A percentile compares a stretch with the other conserved stretches of the same genome.
These are phyloP conservation scores for Pongo abelii DNA, from an alignment of 2,113 vertebrate genomes.

Conservation along the genomic window DNA sequence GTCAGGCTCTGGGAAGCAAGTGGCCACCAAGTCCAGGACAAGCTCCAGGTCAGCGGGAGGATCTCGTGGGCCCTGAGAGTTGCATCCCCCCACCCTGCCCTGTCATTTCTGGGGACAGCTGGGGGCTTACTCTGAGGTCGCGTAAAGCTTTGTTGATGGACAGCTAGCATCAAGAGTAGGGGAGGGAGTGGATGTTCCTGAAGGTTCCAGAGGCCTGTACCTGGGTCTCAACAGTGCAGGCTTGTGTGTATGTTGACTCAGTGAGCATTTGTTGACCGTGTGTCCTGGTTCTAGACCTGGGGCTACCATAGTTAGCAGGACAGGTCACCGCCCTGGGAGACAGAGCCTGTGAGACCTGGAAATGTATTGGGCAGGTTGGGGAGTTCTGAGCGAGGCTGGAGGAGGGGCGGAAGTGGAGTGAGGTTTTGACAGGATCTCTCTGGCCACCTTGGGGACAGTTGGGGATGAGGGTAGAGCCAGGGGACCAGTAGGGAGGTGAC, in stretches of 20 bases:
- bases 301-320: not conserved
- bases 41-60: not conserved
- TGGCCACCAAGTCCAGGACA: not conserved
- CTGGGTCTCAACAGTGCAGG: fast-evolving
- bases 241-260: not conserved
- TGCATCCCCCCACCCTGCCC: not conserved
- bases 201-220: not conserved
- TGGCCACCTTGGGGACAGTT: not conserved
- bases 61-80: not conserved
- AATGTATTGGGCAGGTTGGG: not conserved
- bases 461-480: not conserved
- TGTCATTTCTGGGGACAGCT: not conserved
- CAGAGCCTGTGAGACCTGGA: not conserved
- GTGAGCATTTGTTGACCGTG: not conserved
- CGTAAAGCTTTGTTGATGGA: not conserved
- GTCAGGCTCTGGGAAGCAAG: not conserved
- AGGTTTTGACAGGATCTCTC: not conserved
- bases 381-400: not conserved
- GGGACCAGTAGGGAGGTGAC: too few relatives aligned
- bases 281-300: too few relatives aligned
- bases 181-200: not conserved
- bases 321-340: not conserved
- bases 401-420: not conserved
- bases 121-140: not conserved
- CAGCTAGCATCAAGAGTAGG: not conserved